phyloP scores from a whole-genome alignment of 2,113 vertebrate genomes.

The Chlorodrepanis virens region DNA sequence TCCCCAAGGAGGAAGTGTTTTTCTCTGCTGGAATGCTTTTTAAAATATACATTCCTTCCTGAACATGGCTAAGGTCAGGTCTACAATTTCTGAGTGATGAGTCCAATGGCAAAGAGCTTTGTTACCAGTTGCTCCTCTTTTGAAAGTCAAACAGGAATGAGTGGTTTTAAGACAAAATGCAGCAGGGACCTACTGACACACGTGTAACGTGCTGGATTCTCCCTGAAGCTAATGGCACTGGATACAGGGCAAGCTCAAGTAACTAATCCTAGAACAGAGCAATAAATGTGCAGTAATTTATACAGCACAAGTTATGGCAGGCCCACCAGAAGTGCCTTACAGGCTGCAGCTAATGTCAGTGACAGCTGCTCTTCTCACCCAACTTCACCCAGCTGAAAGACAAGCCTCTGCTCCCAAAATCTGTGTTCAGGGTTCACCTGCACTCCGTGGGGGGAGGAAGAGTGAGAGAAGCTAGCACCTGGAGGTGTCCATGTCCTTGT shows the following conservation, averaged over 20 bases:
- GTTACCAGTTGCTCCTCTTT: background rate
- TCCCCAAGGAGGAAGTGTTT: background rate
- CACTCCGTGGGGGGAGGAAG: background rate
- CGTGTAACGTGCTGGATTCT: background rate
- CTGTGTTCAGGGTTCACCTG: background rate
- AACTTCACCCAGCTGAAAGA: background rate
- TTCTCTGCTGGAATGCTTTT: background rate
- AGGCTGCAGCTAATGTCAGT: background rate
- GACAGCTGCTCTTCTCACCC: background rate
- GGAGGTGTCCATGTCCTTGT: background rate
- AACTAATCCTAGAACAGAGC: background rate
- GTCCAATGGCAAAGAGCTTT: background rate
- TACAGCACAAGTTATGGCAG: background rate
- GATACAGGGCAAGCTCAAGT: background rate
- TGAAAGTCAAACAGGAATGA: background rate
- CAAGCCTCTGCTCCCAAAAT: background rate
- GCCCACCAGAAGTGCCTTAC: background rate
- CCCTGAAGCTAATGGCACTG: slow-evolving; percentile 23
- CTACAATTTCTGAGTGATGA: background rate
- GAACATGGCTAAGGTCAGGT: background rate
- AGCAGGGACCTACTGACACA: background rate
- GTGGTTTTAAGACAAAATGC: background rate
- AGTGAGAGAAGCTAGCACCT: background rate
- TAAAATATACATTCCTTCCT: background rate
- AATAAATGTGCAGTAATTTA: background rate